These are phyloP conservation scores for Austrofundulus limnaeus DNA, from an alignment of 2,113 vertebrate species.

Conservation along the genomic window DNA sequence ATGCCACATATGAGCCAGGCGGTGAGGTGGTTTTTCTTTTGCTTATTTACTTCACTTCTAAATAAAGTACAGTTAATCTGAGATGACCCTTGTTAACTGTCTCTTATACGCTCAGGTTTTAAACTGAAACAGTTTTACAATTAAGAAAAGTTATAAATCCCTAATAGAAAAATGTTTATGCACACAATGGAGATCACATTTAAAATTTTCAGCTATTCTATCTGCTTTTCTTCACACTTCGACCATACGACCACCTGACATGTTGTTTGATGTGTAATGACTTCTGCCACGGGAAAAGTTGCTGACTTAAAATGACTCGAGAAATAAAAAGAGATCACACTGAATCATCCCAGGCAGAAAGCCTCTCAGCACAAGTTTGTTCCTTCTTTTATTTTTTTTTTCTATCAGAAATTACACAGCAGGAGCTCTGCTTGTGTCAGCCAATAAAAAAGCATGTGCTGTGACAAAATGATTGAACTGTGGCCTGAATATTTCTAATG, in stretches of 20 bases:
- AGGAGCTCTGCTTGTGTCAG: slow-evolving; percentile 23
- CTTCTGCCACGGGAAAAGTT: background rate
- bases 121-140: background rate
- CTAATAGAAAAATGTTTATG: too few relatives aligned
- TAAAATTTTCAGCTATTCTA: background rate
- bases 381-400: slow-evolving; percentile 26
- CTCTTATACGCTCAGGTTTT: background rate
- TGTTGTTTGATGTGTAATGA: background rate
- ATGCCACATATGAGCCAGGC: background rate
- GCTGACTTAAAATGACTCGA: slow-evolving; percentile 1
- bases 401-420: slow-evolving; percentile 55
- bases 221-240: background rate
- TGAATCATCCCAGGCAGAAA: slow-evolving; percentile 8
- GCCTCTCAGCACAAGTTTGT: slow-evolving; percentile 7
- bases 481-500: slow-evolving; percentile 16
- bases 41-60: background rate
- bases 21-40: background rate
- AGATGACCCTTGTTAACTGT: background rate
- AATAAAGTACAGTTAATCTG: background rate
- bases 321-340: slow-evolving; percentile 5
- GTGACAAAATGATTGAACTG: slow-evolving; percentile 28
- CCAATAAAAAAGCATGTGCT: slow-evolving; percentile 29
- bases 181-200: background rate
- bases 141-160: background rate
- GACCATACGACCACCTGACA: background rate